These are phyloP conservation scores for Knipowitschia caucasica DNA, from an alignment of 2,797 vertebrate genomes.

Conservation along the genomic window DNA sequence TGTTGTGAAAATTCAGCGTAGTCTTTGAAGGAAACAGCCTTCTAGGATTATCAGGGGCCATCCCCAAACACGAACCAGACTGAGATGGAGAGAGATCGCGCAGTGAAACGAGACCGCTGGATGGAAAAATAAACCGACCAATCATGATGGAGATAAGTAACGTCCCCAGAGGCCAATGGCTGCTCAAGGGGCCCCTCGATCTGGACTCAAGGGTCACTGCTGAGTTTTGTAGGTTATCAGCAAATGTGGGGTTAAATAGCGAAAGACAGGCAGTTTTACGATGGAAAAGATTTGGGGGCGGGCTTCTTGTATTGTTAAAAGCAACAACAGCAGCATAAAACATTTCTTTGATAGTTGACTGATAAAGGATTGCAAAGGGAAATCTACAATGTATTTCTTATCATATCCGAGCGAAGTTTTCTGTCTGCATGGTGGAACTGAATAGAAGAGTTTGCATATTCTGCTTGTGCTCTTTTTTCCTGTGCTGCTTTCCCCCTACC, in stretches of 20 bases:
- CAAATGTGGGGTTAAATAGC: constrained; percentile 50
- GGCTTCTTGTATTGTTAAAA: constrained; percentile 39
- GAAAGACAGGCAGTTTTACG: constrained; percentile 35
- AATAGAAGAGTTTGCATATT: too few species aligned
- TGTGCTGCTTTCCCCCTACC: too few species aligned
- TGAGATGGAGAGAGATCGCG: constrained; percentile 18
- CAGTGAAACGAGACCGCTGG: constrained; percentile 9
- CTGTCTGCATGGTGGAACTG: not conserved
- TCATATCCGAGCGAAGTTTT: not conserved
- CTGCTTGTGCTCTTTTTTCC: too few species aligned
- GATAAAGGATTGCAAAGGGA: too few species aligned
- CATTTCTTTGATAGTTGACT: too few species aligned
- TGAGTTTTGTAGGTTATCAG: constrained; percentile 64
- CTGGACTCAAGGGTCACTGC: constrained; percentile 57
- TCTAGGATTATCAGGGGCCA: constrained; percentile 47
- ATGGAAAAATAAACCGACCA: constrained; percentile 34
- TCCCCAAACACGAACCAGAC: constrained; percentile 38
- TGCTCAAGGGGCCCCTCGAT: constrained; percentile 59
- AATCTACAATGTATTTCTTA: too few species aligned
- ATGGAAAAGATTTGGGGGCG: not conserved
- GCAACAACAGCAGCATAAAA: constrained; percentile 30
- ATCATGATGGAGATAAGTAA: constrained; percentile 34
- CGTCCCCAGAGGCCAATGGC: constrained; percentile 61
- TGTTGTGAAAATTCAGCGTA: constrained; percentile 56
- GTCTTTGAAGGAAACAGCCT: constrained; percentile 51